Conservation (phyloP, 2,888 invertebrate species). For the Chorisops tibialis region DNA sequence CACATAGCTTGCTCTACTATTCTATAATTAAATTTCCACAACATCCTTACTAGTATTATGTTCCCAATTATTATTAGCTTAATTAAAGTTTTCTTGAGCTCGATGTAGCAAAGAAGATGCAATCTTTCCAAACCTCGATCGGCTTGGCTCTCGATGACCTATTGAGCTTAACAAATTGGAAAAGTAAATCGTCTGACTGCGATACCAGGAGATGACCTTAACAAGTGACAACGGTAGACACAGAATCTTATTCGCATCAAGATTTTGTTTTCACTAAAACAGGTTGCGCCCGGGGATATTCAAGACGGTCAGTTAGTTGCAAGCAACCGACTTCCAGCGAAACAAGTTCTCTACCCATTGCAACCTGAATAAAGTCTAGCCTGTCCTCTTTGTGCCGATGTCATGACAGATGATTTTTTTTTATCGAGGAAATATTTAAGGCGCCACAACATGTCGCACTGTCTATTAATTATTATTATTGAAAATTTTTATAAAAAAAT, state of each 20-base stretch:
- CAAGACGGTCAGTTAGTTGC: not conserved
- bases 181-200: not conserved
- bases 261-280: constrained; percentile 13
- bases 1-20: no score
- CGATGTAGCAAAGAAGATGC: no score
- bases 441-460: constrained; percentile 1
- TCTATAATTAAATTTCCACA: no score
- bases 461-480: constrained; percentile 14
- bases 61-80: no score
- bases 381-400: not conserved
- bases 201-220: not conserved
- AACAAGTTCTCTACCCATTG: not conserved
- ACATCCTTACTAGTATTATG: no score
- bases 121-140: no score
- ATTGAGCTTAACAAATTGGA: not conserved
- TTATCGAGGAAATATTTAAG: constrained; percentile 14
- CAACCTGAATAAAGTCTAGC: constrained; percentile 1
- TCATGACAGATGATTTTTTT: not conserved
- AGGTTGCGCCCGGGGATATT: not conserved
- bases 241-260: not conserved
- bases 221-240: not conserved
- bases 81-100: no score
- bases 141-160: not conserved
- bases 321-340: not conserved
- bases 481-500: not conserved